A percentile compares a stretch with the other conserved stretches of the same genome.
Evolutionary conservation across 1,140 invertebrate species (phyloP).

Genomic region (Drosophila nannoptera): DNA sequence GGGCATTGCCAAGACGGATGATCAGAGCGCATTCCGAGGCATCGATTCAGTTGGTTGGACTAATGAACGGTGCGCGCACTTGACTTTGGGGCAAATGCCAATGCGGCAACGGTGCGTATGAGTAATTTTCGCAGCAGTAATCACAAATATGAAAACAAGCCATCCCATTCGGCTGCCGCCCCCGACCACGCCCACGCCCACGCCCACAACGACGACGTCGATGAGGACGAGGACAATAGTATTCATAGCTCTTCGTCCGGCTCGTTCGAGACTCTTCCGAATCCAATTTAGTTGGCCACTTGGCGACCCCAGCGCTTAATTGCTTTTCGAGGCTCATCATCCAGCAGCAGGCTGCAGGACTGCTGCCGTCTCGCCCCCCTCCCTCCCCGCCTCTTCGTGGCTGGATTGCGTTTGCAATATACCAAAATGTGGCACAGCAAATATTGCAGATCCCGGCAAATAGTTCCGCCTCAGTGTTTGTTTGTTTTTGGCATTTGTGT

Average conservation of each 20-base stretch:
- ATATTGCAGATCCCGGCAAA: neutral
- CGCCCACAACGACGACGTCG: too few species aligned
- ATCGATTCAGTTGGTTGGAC: constrained; percentile 15
- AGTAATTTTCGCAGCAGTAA: constrained; percentile 12
- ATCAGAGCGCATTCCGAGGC: constrained; percentile 27
- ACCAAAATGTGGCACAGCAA: neutral
- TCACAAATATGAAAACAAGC: constrained; percentile 2
- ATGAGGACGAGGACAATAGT: too few species aligned
- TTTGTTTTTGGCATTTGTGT: neutral
- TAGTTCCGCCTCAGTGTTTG: neutral
- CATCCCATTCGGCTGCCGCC: too few species aligned
- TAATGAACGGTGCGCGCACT: neutral
- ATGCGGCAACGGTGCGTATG: constrained; percentile 35
- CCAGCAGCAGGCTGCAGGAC: neutral
- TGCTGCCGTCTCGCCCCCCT: neutral
- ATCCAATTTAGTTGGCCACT: neutral
- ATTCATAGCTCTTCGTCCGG: too few species aligned
- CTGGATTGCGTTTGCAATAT: neutral
- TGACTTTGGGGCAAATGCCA: neutral
- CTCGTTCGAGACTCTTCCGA: neutral
- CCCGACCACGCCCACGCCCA: too few species aligned
- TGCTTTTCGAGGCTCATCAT: neutral
- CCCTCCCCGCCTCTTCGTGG: neutral
- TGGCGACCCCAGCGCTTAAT: neutral
- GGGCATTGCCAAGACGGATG: constrained; percentile 8